phyloP scores from a whole-genome alignment of 64 coral and sea anemone species.

The Stichodactyla helianthus region DNA sequence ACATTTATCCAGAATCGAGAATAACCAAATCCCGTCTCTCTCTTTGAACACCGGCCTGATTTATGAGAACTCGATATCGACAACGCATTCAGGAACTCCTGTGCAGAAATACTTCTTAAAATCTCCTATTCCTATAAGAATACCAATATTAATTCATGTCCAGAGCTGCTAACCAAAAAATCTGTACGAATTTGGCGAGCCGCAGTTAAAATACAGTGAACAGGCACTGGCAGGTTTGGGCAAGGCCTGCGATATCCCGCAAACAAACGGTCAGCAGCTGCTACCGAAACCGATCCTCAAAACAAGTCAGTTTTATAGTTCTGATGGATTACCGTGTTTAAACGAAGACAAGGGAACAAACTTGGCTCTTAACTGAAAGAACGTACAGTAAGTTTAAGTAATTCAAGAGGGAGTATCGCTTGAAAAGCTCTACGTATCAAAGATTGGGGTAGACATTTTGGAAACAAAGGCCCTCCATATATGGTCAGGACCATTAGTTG shows the following conservation, averaged over 20 bases:
- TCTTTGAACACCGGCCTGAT: background rate
- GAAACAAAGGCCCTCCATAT: no score
- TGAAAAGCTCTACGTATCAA: background rate
- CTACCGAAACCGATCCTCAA: background rate
- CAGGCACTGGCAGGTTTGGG: background rate
- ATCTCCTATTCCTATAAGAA: background rate
- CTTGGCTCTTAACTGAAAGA: background rate
- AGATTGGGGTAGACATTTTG: no score
- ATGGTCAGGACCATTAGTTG: no score
- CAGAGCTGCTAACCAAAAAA: background rate
- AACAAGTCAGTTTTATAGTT: background rate
- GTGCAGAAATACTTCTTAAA: background rate
- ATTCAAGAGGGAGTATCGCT: background rate
- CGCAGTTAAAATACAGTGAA: background rate
- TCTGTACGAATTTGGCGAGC: background rate
- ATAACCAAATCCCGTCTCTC: background rate
- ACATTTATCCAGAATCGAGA: background rate
- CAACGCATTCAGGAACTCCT: background rate
- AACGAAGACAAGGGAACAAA: background rate
- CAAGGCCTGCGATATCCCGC: background rate
- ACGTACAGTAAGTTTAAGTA: background rate
- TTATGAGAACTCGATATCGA: background rate
- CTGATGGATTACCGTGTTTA: background rate
- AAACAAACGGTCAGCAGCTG: background rate
- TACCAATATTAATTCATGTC: background rate